These are phyloP conservation scores for Sarcophaga peregrina DNA, from an alignment of 1,140 invertebrate genomes.

Conservation along the genomic window DNA sequence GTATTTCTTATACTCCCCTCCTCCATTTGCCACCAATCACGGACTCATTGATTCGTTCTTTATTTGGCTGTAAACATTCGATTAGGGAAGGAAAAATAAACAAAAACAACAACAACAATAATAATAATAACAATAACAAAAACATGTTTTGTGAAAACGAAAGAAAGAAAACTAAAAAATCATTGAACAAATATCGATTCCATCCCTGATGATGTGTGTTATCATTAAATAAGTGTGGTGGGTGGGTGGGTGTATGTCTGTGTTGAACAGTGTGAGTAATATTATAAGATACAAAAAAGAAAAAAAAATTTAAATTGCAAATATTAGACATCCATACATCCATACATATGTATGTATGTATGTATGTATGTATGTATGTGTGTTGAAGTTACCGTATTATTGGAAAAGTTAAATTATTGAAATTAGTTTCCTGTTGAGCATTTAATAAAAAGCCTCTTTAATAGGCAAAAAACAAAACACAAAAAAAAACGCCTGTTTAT, in stretches of 20 bases:
- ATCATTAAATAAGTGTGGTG: neutral
- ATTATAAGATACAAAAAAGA: neutral
- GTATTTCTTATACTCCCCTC: no score
- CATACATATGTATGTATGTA: no score
- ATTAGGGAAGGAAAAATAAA: slow-evolving; percentile 38
- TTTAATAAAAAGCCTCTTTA: neutral
- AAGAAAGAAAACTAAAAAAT: slow-evolving; percentile 2
- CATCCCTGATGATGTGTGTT: slow-evolving; percentile 57
- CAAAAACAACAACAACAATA: no score
- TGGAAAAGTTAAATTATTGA: no score
- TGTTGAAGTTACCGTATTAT: no score
- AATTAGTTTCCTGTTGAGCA: neutral
- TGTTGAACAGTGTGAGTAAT: neutral
- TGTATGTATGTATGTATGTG: no score
- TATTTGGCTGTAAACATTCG: slow-evolving; percentile 3
- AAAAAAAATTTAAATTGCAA: no score
- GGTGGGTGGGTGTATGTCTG: neutral
- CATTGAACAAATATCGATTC: slow-evolving; percentile 64
- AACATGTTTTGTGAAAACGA: neutral
- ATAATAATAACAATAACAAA: no score
- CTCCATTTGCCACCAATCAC: slow-evolving; percentile 52
- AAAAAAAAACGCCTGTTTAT: no score
- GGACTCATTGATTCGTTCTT: slow-evolving; percentile 52
- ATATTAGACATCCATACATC: no score
- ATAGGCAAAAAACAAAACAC: no score